Evolutionary conservation across 2,888 invertebrate genomes (phyloP).

Genomic region (Stenchaetothrips biformis): DNA sequence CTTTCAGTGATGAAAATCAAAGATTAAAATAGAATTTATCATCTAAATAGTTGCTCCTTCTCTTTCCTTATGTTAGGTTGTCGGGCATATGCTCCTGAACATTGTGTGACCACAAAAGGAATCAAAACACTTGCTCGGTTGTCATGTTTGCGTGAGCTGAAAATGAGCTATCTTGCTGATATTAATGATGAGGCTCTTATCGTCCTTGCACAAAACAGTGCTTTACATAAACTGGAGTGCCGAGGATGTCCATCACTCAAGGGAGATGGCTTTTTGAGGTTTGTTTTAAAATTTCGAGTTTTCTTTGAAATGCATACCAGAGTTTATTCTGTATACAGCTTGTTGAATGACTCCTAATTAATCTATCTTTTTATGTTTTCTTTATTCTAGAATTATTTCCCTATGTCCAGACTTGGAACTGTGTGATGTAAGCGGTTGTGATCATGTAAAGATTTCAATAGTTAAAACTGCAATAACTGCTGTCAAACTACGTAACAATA

Average conservation of each 20-base stretch:
- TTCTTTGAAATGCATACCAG: too few species aligned
- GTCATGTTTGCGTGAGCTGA: background rate
- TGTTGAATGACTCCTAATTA: too few species aligned
- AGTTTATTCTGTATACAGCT: too few species aligned
- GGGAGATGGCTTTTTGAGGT: conserved; percentile 16
- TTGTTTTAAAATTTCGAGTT: background rate
- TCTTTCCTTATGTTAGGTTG: conserved; percentile 1
- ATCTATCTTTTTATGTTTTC: too few species aligned
- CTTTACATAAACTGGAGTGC: background rate
- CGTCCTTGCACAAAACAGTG: background rate
- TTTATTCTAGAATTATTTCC: background rate
- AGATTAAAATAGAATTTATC: background rate
- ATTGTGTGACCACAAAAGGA: conserved; percentile 1
- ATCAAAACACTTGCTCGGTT: background rate
- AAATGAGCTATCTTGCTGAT: conserved; percentile 11
- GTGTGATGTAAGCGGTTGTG: conserved; percentile 16
- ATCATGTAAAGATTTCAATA: conserved; percentile 15
- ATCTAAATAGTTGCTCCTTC: background rate
- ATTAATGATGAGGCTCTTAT: background rate
- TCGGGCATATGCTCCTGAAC: conserved; percentile 9
- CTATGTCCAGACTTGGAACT: background rate
- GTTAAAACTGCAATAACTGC: conserved; percentile 8
- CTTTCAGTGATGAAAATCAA: background rate
- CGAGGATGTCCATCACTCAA: background rate
- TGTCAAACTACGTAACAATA: conserved; percentile 5